Percentiles rank a stretch among this genome's conserved stretches.
phyloP scores from a whole-genome alignment of 2,888 invertebrate species.

The Eristalis arbustorum region DNA sequence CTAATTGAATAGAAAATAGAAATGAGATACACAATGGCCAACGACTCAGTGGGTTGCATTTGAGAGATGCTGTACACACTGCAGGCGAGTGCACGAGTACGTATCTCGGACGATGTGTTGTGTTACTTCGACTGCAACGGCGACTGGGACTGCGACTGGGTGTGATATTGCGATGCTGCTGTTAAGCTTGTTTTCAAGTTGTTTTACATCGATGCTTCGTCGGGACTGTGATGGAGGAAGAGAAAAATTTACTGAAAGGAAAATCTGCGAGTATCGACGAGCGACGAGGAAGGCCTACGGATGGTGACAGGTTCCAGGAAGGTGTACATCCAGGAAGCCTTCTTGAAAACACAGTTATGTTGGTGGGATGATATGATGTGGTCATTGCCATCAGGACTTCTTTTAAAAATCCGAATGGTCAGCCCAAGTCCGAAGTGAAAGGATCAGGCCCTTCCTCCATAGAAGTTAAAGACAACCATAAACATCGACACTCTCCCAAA shows the following conservation, averaged over 20 bases:
- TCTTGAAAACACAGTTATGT: too few species aligned
- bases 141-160: neutral
- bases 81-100: neutral
- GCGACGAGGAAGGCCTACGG: neutral
- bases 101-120: neutral
- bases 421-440: too few species aligned
- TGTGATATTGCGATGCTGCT: neutral
- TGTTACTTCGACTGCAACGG: neutral
- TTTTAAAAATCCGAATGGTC: too few species aligned
- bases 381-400: neutral
- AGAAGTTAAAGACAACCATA: too few species aligned
- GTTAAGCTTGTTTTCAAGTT: neutral
- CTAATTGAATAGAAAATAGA: conserved; percentile 43
- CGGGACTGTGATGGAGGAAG: neutral
- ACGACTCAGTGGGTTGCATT: conserved; percentile 15
- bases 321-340: too few species aligned
- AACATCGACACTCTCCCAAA: neutral
- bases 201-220: neutral
- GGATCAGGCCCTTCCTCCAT: too few species aligned
- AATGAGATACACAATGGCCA: conserved; percentile 23
- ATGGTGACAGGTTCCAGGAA: too few species aligned
- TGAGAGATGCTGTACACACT: neutral
- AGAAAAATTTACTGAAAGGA: neutral
- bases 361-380: too few species aligned
- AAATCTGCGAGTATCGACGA: neutral